Evolutionary conservation across 1,140 invertebrate genomes (phyloP).

Genomic region (Adelges cooleyi): DNA sequence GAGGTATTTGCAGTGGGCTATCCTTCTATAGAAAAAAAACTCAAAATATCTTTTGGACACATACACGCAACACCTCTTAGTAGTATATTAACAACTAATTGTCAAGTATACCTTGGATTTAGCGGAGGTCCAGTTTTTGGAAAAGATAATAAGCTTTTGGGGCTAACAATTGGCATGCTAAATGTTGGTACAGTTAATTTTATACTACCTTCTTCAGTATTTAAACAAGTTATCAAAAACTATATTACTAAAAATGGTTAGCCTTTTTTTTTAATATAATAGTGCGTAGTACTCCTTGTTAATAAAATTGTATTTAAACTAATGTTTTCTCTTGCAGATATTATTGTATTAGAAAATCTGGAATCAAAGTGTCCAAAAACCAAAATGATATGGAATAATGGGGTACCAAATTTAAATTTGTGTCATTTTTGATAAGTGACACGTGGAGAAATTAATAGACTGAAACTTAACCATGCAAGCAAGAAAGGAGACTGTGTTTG

Average conservation of each 20-base stretch:
- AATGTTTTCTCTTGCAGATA: not conserved
- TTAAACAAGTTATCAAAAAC: not conserved
- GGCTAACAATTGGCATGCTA: not conserved
- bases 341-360: not conserved
- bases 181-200: not conserved
- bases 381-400: not conserved
- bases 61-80: not conserved
- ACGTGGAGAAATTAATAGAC: no score
- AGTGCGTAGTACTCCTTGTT: no score
- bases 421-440: not conserved
- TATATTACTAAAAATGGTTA: not conserved
- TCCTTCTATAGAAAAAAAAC: not conserved
- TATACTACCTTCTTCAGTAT: not conserved
- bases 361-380: not conserved
- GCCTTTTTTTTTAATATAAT: not conserved
- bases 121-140: not conserved
- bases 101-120: not conserved
- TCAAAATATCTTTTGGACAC: not conserved
- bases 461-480: no score
- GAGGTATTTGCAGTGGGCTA: not conserved
- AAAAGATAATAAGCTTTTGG: not conserved
- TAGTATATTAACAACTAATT: not conserved
- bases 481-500: no score
- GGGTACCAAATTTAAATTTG: not conserved
- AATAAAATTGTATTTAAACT: no score